Conservation (phyloP, 2,797 vertebrate species). For the Squalus acanthias region DNA sequence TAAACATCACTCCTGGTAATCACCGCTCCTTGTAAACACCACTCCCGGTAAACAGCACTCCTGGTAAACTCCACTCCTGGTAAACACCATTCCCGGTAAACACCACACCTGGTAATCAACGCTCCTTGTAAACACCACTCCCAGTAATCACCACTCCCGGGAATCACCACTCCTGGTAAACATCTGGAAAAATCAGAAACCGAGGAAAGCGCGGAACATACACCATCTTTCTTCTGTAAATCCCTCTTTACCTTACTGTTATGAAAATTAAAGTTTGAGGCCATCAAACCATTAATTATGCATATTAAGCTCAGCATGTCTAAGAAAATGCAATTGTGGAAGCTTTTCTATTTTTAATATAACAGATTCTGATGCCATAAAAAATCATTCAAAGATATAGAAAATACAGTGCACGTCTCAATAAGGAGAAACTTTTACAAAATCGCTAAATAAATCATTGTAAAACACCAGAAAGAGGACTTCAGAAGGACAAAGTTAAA, state of each 20-base stretch:
- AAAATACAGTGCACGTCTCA: neutral
- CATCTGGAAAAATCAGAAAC: neutral
- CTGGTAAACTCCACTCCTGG: neutral
- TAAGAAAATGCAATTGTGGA: neutral
- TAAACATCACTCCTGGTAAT: no score
- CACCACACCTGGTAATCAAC: no score
- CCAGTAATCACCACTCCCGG: no score
- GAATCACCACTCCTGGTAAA: neutral
- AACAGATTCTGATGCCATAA: neutral
- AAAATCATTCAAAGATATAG: neutral
- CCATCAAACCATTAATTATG: neutral
- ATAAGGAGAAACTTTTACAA: neutral
- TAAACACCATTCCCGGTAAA: no score
- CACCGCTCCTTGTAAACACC: no score
- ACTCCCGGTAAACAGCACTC: no score
- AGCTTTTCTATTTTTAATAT: neutral
- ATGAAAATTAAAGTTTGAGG: neutral
- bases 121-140: no score
- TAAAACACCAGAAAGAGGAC: neutral
- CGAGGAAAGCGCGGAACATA: neutral
- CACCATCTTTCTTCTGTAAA: neutral
- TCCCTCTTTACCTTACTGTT: neutral
- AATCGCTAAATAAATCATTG: neutral
- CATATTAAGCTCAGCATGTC: neutral
- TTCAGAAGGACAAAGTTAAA: neutral